A percentile compares a stretch with the other conserved stretches of the same genome.
These are phyloP conservation scores for Pollenia angustigena DNA, from an alignment of 2,888 invertebrate species.

Conservation along the genomic window DNA sequence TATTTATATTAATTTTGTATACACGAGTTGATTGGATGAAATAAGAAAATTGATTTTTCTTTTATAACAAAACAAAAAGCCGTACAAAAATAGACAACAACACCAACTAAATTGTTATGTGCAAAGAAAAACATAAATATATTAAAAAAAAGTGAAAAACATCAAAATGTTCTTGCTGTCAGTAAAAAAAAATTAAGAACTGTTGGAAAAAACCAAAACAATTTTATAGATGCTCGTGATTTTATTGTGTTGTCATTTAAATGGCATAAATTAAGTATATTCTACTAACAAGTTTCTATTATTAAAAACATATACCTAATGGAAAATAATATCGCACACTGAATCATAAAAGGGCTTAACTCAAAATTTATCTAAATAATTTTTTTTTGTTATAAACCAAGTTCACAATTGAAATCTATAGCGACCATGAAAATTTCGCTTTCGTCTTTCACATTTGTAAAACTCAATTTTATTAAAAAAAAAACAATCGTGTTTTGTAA, in stretches of 20 bases:
- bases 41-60: constrained; percentile 61
- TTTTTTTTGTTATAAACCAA: no score
- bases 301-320: constrained; percentile 4
- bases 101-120: neutral
- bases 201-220: constrained; percentile 17
- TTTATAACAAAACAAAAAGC: constrained; percentile 41
- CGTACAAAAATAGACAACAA: constrained; percentile 53
- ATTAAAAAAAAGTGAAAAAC: constrained; percentile 25
- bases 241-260: constrained; percentile 62
- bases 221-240: constrained; percentile 58
- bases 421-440: neutral
- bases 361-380: no score
- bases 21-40: constrained; percentile 44
- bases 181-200: neutral
- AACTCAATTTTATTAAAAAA: neutral
- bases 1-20: constrained; percentile 3
- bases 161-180: neutral
- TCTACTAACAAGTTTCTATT: constrained; percentile 38
- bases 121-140: constrained; percentile 21
- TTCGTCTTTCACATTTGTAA: neutral
- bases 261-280: constrained; percentile 60
- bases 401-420: no score
- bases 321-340: neutral
- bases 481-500: neutral
- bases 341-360: no score